Base-by-base conservation (phyloP, 2,113 vertebrate genomes). In the Bufo bufo region DNA sequence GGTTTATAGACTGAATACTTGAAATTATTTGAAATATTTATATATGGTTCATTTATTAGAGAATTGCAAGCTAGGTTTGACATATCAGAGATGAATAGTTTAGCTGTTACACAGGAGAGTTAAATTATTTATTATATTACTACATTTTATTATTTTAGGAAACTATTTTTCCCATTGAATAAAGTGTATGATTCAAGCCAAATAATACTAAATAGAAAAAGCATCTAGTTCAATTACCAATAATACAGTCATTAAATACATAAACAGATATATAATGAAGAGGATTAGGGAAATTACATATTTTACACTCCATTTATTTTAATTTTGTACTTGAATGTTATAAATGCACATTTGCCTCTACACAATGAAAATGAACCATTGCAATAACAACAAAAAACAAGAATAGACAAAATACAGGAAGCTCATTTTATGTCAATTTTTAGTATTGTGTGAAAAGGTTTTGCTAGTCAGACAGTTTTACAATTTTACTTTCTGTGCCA, bases 351-450 rank as follows among this genome's bases (percentile, higher is more conserved):
- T 82, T 82, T 49, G n/a, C 14, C 58, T 49, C 58, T 14, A 65
- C 58, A 82, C 61, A 83, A 83, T 52, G 6, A 66, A 83, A 69
- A 66, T 16, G 81, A 69, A 52, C 61, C 69, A 13, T 58, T 83
- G 61, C 61, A 69, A 65, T 17, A 83, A 63, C 19, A 66, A 69
- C 45, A 84, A 74, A 58, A 74, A 58, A 14, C 33, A 20, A 17
- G 10, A 20, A 43, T 9, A 66, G 33, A 33, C 33, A 66, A 23
- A 47, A 45, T 23, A 85, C 52, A 54, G 20, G n/a, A 83, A 83
- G 61, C 72, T 86, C 19, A 78, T 77, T 87, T 81, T 87, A 82
- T 74, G 78, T 82, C 54, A 72, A 69, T 81, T 87, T 82, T 80
- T 59, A 74, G 65, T 50, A 56, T 52, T 72, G 12, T 71, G 49